A percentile compares a stretch with the other conserved stretches of the same genome.
These are phyloP conservation scores for Pyrrhosoma nymphula DNA, from an alignment of 2,888 invertebrate species.

Conservation along the genomic window DNA sequence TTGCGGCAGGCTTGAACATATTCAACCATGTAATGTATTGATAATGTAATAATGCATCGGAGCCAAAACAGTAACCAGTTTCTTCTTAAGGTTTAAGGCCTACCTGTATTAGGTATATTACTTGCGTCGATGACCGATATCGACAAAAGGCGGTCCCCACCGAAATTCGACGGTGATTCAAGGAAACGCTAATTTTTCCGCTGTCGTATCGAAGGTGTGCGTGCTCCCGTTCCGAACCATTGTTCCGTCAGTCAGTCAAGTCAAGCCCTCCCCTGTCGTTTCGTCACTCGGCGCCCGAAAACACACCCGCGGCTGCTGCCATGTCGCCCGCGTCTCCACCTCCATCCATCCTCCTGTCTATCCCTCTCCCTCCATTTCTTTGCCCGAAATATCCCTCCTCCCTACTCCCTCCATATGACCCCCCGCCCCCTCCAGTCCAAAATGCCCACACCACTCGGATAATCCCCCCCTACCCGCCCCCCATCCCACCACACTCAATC, in stretches of 20 bases:
- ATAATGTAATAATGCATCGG: too few relatives aligned
- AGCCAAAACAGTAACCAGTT: too few relatives aligned
- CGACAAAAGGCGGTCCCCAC: neutral
- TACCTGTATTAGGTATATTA: too few relatives aligned
- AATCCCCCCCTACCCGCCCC: neutral
- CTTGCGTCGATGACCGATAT: too few relatives aligned
- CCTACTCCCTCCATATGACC: neutral
- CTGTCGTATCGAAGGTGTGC: neutral
- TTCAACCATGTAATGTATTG: too few relatives aligned
- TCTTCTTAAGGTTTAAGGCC: too few relatives aligned
- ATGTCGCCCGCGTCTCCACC: neutral
- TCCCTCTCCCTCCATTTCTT: neutral
- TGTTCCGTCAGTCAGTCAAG: neutral
- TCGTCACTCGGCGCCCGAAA: neutral
- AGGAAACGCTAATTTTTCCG: neutral
- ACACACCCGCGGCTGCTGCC: neutral
- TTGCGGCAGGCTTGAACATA: too few relatives aligned
- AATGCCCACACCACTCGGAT: too few relatives aligned
- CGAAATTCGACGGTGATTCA: neutral
- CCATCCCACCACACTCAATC: conserved; percentile 20
- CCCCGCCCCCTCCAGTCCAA: neutral
- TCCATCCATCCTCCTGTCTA: neutral
- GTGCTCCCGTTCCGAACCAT: neutral
- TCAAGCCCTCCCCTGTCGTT: too few relatives aligned
- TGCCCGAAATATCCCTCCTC: neutral